These are phyloP conservation scores for Meiosimyza decipiens DNA, from an alignment of 2,888 invertebrate genomes.

Conservation along the genomic window DNA sequence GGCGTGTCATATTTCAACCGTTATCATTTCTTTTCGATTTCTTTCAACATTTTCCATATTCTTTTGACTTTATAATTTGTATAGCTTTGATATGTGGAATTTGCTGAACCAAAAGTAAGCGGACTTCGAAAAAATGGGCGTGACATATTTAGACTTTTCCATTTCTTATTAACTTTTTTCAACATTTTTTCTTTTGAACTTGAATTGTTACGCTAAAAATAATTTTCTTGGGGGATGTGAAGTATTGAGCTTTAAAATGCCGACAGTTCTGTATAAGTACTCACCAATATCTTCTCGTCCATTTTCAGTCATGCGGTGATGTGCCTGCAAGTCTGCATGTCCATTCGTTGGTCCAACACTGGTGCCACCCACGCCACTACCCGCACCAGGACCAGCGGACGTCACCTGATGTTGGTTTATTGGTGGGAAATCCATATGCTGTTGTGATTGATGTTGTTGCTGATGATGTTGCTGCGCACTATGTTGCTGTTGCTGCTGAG, in stretches of 20 bases:
- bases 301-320: slow-evolving; percentile 70
- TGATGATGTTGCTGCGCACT: slow-evolving; percentile 73
- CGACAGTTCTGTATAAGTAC: slow-evolving; percentile 46
- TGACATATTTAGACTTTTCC: no score
- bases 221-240: no score
- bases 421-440: slow-evolving; percentile 67
- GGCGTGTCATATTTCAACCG: no score
- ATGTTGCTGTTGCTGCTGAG: slow-evolving; percentile 72
- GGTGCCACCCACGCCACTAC: slow-evolving; percentile 60
- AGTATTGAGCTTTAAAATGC: not conserved
- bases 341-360: slow-evolving; percentile 68
- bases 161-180: no score
- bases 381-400: slow-evolving; percentile 45
- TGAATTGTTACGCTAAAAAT: no score
- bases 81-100: no score
- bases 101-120: no score
- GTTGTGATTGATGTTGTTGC: slow-evolving; percentile 68
- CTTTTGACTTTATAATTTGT: no score
- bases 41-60: no score
- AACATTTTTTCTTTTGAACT: no score
- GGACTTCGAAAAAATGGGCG: no score
- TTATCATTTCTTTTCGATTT: no score
- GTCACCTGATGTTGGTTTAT: slow-evolving; percentile 56
- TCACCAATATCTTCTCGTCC: slow-evolving; percentile 68
- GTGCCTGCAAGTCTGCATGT: slow-evolving; percentile 76